phyloP scores from a whole-genome alignment of 2,113 vertebrate species.

The Nestor notabilis region DNA sequence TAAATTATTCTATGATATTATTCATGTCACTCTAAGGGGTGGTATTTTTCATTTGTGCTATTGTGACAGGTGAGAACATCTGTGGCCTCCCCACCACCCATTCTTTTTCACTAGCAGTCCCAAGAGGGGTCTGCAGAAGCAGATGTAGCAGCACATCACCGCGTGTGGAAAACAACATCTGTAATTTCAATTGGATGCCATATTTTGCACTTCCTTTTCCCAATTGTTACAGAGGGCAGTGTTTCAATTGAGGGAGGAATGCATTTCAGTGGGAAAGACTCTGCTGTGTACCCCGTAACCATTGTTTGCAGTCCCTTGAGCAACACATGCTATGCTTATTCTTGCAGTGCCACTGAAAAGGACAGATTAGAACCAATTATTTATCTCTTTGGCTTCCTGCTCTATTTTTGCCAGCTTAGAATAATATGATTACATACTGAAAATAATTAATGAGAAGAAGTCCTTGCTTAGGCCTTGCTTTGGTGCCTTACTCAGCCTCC shows the following conservation, averaged over 20 bases:
- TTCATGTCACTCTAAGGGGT: neutral
- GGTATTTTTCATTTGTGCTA: neutral
- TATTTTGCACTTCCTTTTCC: constrained; percentile 34
- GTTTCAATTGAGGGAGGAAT: neutral
- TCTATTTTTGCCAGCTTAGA: constrained; percentile 25
- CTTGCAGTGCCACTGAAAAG: constrained; percentile 12
- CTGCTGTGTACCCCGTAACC: neutral
- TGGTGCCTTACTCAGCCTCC: neutral
- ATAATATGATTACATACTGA: constrained; percentile 16
- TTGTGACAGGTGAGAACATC: constrained; percentile 5
- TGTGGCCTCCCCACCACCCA: neutral
- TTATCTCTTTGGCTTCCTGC: constrained; percentile 43
- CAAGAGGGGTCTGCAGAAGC: neutral
- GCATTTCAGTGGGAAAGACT: neutral
- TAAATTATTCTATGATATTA: neutral
- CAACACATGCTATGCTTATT: neutral
- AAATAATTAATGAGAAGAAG: constrained; percentile 38
- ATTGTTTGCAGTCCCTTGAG: constrained; percentile 11
- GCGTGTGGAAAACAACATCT: neutral
- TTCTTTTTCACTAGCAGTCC: neutral
- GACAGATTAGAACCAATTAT: constrained; percentile 46
- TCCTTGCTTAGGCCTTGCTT: constrained; percentile 17
- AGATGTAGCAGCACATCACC: neutral
- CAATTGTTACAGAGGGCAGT: neutral
- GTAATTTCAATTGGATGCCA: neutral